Base-by-base conservation (phyloP, 1,140 invertebrate genomes). In the Procambarus virginalis region DNA sequence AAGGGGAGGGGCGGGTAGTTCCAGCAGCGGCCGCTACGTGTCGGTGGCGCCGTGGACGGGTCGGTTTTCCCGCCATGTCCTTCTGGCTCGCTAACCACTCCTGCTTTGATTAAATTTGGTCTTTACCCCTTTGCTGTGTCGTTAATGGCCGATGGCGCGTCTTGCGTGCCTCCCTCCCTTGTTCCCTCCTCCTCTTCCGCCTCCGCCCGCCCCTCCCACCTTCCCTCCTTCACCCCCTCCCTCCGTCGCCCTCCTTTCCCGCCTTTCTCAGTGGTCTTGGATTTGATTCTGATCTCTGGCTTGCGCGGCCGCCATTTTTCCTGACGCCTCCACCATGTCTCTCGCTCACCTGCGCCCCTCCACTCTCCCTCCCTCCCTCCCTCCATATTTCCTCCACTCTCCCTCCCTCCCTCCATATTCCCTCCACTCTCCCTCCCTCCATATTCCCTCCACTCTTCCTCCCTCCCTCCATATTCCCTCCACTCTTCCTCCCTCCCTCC, bases 41-140 rank as follows among this genome's bases (percentile, higher is more conserved):
- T 14, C 58, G 70, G 48, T 85, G 83, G 83, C 83, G 83, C 55
- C 5, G 70, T 85, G 22, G 76, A 70, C 83, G 83, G 83, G 83
- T 76, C 83, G n/a, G 10, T 45, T 20, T 45, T 45, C 46, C 77
- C 20, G 8, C 45, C 46, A 68, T 84, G 83, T 51, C 83, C 83
- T 84, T 84, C 73, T 84, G 9, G 49, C 83, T 45, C 73, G 83
- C 10, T 10, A 34, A 84, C 68, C 77, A 12, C 64, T 46, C 55
- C 77, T 76, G 77, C 85, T 87, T 80, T 87, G 85, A 87, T 87
- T 87, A 87, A 87, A 87, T 87, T 87, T 64, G 85, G 78, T 46
- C 85, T 87, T 70, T 80, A 70, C 85, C 78, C 77, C 81, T 80
- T 87, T 46, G 55, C 34, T 87, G 34, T 55, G 55, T 80, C 49